These are phyloP conservation scores for Procambarus clarkii DNA, from an alignment of 1,140 invertebrate species.

Conservation along the genomic window DNA sequence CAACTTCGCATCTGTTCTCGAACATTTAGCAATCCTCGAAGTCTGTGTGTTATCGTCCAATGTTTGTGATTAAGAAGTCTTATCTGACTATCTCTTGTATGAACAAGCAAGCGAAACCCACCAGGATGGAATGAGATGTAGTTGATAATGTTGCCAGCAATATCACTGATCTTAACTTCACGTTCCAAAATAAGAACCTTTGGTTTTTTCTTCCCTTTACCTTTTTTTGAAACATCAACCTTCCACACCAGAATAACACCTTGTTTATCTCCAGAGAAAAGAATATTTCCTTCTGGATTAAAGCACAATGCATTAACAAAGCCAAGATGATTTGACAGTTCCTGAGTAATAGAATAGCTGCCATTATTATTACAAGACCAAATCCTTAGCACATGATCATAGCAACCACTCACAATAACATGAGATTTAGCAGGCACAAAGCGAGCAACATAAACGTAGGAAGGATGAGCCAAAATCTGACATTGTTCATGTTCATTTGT, in stretches of 20 bases:
- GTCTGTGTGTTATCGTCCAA: constrained; percentile 62
- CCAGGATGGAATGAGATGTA: constrained; percentile 34
- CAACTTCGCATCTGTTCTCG: constrained; percentile 55
- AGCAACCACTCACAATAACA: constrained; percentile 43
- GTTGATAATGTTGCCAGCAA: constrained; percentile 45
- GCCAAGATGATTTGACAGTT: constrained; percentile 44
- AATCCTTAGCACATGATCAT: constrained; percentile 59
- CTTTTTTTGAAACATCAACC: background rate
- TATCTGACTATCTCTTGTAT: constrained; percentile 56
- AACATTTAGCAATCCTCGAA: constrained; percentile 46
- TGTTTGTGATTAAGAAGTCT: constrained; percentile 47
- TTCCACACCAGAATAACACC: constrained; percentile 58
- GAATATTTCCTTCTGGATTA: constrained; percentile 26
- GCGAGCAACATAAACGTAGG: constrained; percentile 52
- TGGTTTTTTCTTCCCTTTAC: constrained; percentile 36
- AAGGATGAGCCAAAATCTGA: constrained; percentile 46
- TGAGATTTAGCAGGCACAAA: constrained; percentile 31
- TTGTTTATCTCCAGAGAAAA: constrained; percentile 63
- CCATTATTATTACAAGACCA: constrained; percentile 38
- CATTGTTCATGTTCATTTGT: constrained; percentile 4
- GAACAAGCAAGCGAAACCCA: constrained; percentile 52
- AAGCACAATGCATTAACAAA: constrained; percentile 61
- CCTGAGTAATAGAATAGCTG: constrained; percentile 34
- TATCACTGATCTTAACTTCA: constrained; percentile 50
- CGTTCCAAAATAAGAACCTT: constrained; percentile 27